These are phyloP conservation scores for Ptychadena robeensis DNA, from an alignment of 2,797 vertebrate species.

Conservation along the genomic window DNA sequence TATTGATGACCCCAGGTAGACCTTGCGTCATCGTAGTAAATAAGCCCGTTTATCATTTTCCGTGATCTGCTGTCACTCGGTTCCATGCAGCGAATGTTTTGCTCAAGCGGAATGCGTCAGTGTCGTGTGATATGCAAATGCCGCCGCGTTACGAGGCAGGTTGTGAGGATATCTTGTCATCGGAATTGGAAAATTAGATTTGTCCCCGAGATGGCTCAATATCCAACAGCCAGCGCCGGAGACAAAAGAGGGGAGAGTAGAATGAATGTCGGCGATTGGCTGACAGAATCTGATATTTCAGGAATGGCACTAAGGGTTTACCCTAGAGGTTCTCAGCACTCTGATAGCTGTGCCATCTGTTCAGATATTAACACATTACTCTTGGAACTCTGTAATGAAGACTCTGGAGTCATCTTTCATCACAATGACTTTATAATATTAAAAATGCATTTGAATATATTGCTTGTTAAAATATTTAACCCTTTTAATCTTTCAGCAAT, in stretches of 20 bases:
- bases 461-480: slow-evolving; percentile 84
- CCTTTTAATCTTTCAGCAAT: slow-evolving; percentile 77
- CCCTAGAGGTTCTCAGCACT: slow-evolving; percentile 70
- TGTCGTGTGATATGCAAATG: neutral
- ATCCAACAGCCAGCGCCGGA: slow-evolving; percentile 57
- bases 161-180: neutral
- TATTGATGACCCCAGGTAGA: neutral
- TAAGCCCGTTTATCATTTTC: neutral
- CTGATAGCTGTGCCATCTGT: slow-evolving; percentile 80
- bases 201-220: slow-evolving; percentile 1
- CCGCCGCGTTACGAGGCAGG: neutral
- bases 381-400: slow-evolving; percentile 79
- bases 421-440: slow-evolving; percentile 79
- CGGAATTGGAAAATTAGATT: slow-evolving; percentile 16
- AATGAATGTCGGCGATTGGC: slow-evolving; percentile 71
- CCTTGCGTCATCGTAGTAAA: neutral
- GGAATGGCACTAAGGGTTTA: slow-evolving; percentile 74
- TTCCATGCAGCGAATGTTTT: neutral
- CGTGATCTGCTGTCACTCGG: neutral
- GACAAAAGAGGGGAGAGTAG: slow-evolving; percentile 59
- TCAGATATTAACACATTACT: slow-evolving; percentile 80
- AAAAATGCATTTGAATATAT: slow-evolving; percentile 83
- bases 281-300: slow-evolving; percentile 74
- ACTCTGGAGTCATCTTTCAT: slow-evolving; percentile 81
- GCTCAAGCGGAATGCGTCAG: neutral